Base-by-base conservation (phyloP, 2,113 vertebrate genomes). In the Origma solitaria region DNA sequence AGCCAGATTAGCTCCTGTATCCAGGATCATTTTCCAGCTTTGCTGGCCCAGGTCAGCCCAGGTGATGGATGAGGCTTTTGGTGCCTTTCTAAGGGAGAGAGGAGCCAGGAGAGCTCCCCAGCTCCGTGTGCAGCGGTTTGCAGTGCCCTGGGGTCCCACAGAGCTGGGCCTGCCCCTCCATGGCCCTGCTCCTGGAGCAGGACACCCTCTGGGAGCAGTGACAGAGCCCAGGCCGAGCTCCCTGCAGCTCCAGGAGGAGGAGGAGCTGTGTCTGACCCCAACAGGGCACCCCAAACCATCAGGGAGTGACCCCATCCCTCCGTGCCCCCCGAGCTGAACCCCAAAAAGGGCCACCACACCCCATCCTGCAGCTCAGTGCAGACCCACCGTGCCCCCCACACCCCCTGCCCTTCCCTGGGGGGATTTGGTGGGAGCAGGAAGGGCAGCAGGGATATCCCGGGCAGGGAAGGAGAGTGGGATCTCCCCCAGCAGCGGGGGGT, bases 391-490 rank as follows among this genome's bases (percentile, higher is more conserved):
- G 1, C 42, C 9, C 16, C 9, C 40, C 71, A 11, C 8, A n/a
- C 14, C 6, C 24, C 50, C 33, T 3, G 2, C 6, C 19, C 30
- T 50, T 21, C 80, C 2, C 44, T 24, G 17, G 13, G 30, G 31
- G 13, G 38, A n/a, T n/a, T 13, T 13, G 38, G 38, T 10, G 38
- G 38, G 38, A 40, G 8, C 19, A 50, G n/a, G 49, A 44, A 64
- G 16, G 16, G 65, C 12, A 60, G 33, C 18, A 53, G 50, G 40
- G 21, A 7, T 82, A 35, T 19, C 8, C 88, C 30, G 8, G 0
- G 1, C 0, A 0, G 13, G 42, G 79, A 64, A 65, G 45, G 40
- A 64, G 64, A 51, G 31, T 0, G 0, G 21, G 1, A 4, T 18
- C 60, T 50, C 60, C 60, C 62, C 37, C 56, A 64, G 50, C 37